Conservation (phyloP, 2,797 vertebrate species). For the Falco cherrug region DNA sequence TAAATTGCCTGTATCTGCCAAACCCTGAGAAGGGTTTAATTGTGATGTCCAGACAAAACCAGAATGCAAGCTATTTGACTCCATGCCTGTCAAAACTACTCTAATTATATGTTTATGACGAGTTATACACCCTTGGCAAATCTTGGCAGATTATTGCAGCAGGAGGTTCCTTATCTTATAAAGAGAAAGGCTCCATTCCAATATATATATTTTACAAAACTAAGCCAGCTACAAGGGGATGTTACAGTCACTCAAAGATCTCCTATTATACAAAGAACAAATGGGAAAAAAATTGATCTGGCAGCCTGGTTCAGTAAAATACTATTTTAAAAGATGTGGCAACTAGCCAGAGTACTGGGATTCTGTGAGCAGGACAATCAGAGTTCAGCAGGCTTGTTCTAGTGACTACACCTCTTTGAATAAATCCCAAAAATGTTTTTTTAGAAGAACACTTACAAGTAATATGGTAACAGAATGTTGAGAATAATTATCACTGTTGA, state of each 20-base stretch:
- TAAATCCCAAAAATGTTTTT: neutral
- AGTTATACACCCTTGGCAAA: neutral
- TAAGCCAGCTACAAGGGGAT: neutral
- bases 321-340: neutral
- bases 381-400: neutral
- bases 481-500: neutral
- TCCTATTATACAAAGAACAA: neutral
- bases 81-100: neutral
- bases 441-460: neutral
- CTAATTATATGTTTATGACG: neutral
- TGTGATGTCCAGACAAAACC: neutral
- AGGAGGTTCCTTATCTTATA: neutral
- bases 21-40: neutral
- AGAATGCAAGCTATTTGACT: neutral
- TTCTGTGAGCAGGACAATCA: neutral
- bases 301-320: neutral
- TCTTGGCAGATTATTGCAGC: neutral
- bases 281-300: neutral
- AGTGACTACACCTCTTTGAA: neutral
- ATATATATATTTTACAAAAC: neutral
- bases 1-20: neutral
- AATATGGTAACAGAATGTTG: neutral
- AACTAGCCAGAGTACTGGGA: neutral
- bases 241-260: neutral
- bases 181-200: neutral